Evolutionary conservation across 1,140 invertebrate species (phyloP).

Genomic region (Vollenhovia emeryi): DNA sequence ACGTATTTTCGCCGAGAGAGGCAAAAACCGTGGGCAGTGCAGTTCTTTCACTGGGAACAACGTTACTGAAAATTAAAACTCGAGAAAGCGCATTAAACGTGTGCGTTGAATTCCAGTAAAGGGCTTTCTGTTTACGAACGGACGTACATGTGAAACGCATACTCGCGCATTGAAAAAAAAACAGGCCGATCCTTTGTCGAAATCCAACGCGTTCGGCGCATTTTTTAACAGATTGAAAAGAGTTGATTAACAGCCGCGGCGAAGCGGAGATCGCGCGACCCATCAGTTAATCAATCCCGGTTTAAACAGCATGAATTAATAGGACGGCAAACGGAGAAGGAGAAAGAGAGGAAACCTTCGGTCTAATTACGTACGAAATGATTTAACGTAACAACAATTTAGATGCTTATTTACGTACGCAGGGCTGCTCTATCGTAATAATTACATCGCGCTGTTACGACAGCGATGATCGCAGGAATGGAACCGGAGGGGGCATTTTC

Average conservation of each 20-base stretch:
- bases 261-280: background rate
- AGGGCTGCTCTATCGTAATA: background rate
- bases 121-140: background rate
- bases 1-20: background rate
- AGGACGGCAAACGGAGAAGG: background rate
- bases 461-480: background rate
- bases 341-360: too few relatives aligned
- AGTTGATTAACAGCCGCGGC: background rate
- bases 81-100: background rate
- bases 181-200: background rate
- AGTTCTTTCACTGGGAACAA: background rate
- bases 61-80: background rate
- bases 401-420: background rate
- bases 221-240: background rate
- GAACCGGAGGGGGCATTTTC: background rate
- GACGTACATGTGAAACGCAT: background rate
- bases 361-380: background rate
- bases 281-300: background rate
- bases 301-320: background rate
- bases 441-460: background rate
- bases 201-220: background rate
- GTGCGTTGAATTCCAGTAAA: background rate
- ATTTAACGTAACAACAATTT: constrained; percentile 11
- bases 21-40: background rate
- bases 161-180: background rate